Conservation (phyloP, 2,888 invertebrate genomes). For the Lymantria dispar region DNA sequence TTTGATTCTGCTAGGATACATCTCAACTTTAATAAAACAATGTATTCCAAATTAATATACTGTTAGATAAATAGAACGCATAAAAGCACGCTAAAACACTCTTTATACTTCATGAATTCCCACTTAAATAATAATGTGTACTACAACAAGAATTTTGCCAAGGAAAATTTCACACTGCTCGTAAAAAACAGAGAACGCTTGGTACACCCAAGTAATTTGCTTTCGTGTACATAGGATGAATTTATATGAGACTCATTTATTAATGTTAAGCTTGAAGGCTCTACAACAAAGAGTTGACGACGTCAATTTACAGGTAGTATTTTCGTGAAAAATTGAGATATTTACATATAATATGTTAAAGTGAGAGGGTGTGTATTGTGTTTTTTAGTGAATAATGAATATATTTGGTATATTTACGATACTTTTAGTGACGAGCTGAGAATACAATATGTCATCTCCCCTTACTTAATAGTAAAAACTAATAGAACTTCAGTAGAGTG, state of each 20-base stretch:
- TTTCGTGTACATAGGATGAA: conserved; percentile 11
- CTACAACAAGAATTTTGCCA: conserved; percentile 9
- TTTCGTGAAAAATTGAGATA: conserved; percentile 9
- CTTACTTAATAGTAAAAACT: no score
- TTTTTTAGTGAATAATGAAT: neutral
- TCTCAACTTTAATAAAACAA: no score
- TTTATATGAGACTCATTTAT: conserved; percentile 22
- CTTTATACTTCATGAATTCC: neutral
- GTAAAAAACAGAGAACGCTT: conserved; percentile 22
- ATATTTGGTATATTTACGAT: no score
- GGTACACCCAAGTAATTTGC: conserved; percentile 12
- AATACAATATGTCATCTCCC: no score
- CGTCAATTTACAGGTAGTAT: conserved; percentile 18
- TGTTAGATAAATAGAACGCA: no score
- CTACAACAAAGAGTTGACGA: conserved; percentile 22
- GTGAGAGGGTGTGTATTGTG: neutral
- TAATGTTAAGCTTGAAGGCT: conserved; percentile 13
- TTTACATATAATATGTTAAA: neutral
- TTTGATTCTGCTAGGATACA: no score
- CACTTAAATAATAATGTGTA: conserved; percentile 6
- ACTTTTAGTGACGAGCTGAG: no score
- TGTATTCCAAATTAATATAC: no score
- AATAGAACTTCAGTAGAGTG: no score
- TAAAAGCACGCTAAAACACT: neutral
- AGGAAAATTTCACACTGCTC: conserved; percentile 29